A percentile compares a stretch with the other conserved stretches of the same genome.
These are phyloP conservation scores for Drosophila sucinea DNA, from an alignment of 1,140 invertebrate genomes.

Conservation along the genomic window DNA sequence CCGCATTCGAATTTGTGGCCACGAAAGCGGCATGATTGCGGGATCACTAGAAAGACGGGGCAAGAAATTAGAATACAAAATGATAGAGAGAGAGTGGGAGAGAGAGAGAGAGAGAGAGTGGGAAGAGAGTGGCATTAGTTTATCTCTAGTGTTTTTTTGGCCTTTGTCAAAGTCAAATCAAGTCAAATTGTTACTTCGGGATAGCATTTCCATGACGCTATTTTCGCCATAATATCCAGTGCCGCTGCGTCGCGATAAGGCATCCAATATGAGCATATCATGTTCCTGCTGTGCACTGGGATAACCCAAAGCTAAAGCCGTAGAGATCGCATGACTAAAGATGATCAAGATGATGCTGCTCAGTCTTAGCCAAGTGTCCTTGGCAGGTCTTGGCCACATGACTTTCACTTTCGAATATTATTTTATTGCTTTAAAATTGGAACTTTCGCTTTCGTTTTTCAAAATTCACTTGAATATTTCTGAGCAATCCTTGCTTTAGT, in stretches of 20 bases:
- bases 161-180: slow-evolving; percentile 4
- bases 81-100: background rate
- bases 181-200: slow-evolving; percentile 87
- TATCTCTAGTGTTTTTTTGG: slow-evolving; percentile 19
- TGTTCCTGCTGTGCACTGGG: slow-evolving; percentile 88
- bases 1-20: slow-evolving; percentile 95
- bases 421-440: slow-evolving; percentile 23
- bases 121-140: slow-evolving; percentile 48
- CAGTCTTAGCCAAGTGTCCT: slow-evolving; percentile 71
- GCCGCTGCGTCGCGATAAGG: slow-evolving; percentile 87
- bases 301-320: slow-evolving; percentile 45
- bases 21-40: slow-evolving; percentile 94
- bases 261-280: slow-evolving; percentile 88
- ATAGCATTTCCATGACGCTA: slow-evolving; percentile 91
- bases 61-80: background rate
- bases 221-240: slow-evolving; percentile 85
- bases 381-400: slow-evolving; percentile 59
- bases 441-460: slow-evolving; percentile 62
- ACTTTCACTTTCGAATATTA: slow-evolving; percentile 68
- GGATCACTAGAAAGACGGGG: slow-evolving; percentile 90
- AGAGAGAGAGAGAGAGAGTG: slow-evolving; percentile 8
- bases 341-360: slow-evolving; percentile 34
- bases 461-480: background rate
- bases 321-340: background rate
- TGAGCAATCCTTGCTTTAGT: slow-evolving; percentile 3